These are phyloP conservation scores for Gymnocheta viridis DNA, from an alignment of 2,888 invertebrate species.

Conservation along the genomic window DNA sequence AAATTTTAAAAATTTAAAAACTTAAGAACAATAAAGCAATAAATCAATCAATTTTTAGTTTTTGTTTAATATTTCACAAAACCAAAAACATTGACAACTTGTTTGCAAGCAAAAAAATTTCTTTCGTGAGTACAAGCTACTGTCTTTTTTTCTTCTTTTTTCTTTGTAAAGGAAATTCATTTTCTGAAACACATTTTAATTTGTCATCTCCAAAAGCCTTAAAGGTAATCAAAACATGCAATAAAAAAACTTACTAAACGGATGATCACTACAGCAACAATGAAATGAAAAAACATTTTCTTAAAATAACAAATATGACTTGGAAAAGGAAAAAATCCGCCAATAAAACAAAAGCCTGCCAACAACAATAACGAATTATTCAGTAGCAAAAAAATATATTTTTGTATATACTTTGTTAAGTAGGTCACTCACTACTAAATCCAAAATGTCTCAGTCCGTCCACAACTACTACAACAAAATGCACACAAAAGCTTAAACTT, in stretches of 20 bases:
- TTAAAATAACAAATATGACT: background rate
- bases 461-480: conserved; percentile 3
- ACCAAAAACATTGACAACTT: conserved; percentile 58
- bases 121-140: background rate
- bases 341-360: conserved; percentile 39
- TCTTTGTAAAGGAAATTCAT: conserved; percentile 54
- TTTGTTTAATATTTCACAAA: conserved; percentile 33
- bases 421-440: conserved; percentile 66
- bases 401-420: conserved; percentile 45
- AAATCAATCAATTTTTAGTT: conserved; percentile 64
- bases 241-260: conserved; percentile 34
- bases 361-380: conserved; percentile 33
- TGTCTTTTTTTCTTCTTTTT: conserved; percentile 4
- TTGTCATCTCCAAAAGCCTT: conserved; percentile 61
- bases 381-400: conserved; percentile 31
- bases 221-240: conserved; percentile 56
- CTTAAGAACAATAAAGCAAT: conserved; percentile 68
- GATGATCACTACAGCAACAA: conserved; percentile 47
- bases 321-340: conserved; percentile 12
- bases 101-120: conserved; percentile 28
- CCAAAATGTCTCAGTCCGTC: conserved; percentile 53
- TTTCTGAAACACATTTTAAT: conserved; percentile 68
- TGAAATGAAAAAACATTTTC: background rate
- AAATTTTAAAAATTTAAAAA: conserved; percentile 31
- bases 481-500: conserved; percentile 39